Evolutionary conservation across 2,113 vertebrate species (phyloP), one percentile per base, ranked within the genome.

Genomic region (Hirundichthys speculiger): DNA sequence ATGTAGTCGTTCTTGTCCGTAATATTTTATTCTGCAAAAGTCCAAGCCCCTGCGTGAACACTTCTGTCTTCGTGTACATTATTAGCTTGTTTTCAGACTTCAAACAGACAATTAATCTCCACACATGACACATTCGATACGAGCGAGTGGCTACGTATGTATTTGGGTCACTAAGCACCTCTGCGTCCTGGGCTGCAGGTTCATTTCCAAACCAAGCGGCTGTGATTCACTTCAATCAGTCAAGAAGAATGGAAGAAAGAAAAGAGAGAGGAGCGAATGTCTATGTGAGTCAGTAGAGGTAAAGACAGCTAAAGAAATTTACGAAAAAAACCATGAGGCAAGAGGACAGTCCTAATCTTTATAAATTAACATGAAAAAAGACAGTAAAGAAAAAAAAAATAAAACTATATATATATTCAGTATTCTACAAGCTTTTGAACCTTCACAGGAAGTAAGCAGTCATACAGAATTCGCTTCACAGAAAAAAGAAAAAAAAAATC

Each of bases 161-260:
- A 83, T 82, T 63, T 84, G 69, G 84, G 85, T 87, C 76, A 83
- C 46, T 55, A 34, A 67, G 65, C 84, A 59, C 69, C 73, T 49
- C 46, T 41, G 1, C 61, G 66, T 74, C 51, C 69, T 42, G 66
- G 62, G 48, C 57, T 66, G 18, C 55, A 58, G 54, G 47, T 82
- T 77, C 54, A 85, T 86, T 88, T 79, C 75, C 84, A 87, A 84
- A 81, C 50, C 52, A 25, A 86, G 79, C 74, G 46, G 21, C 61
- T 71, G 49, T 14, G 27, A 10, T 34, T 34, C 30, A 10, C 30
- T 34, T 34, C 30, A 34, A 34, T 34, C 30, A 34, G 30, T 34
- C 5, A 1, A 7, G 6, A 34, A 34, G 30, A 34, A 34, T 34
- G 11, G 6, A 62, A 39, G 40, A n/a, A 18, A 5, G 13, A 7